A percentile compares a stretch with the other conserved stretches of the same genome.
These are phyloP conservation scores for Lichenostomus cassidix DNA, from an alignment of 2,113 vertebrate genomes.

Conservation along the genomic window DNA sequence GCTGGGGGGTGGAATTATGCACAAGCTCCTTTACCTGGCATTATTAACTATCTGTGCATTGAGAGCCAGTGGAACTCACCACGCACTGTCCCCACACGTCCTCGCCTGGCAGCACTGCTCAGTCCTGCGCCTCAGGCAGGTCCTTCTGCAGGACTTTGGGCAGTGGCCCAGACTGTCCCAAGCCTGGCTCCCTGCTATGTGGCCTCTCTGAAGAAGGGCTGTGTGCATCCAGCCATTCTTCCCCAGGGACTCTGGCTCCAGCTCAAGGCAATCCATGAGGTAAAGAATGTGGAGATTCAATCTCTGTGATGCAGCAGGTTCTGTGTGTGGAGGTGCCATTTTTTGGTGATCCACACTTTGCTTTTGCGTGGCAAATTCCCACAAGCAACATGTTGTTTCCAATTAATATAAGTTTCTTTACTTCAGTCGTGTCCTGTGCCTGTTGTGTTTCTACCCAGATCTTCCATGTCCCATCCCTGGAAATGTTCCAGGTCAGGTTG, in stretches of 20 bases:
- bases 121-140: background rate
- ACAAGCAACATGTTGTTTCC: background rate
- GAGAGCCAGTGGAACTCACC: background rate
- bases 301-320: background rate
- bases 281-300: background rate
- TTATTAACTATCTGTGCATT: background rate
- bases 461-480: background rate
- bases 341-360: background rate
- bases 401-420: background rate
- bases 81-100: accelerated
- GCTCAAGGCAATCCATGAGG: background rate
- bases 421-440: background rate
- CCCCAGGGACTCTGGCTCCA: background rate
- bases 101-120: background rate
- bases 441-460: background rate
- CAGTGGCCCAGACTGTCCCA: background rate
- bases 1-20: background rate
- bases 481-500: background rate
- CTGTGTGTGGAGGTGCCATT: background rate
- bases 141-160: background rate
- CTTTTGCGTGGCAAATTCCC: background rate
- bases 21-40: background rate
- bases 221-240: background rate
- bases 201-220: background rate
- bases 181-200: background rate